These are phyloP conservation scores for Nasonia vitripennis DNA, from an alignment of 1,140 invertebrate genomes.

Conservation along the genomic window DNA sequence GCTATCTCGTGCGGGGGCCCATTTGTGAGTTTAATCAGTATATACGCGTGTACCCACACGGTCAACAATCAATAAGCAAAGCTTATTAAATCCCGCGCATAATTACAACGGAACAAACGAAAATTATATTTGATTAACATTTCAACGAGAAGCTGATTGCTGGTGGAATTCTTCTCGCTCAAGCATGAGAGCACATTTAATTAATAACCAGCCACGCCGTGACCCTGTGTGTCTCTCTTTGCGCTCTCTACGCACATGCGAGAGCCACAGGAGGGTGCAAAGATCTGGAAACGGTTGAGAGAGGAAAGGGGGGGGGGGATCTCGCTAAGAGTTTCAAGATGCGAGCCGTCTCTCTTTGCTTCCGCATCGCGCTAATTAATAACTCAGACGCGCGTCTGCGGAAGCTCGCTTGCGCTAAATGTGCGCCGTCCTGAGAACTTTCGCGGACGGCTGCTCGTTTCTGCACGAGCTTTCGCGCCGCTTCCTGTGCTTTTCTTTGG, in stretches of 20 bases:
- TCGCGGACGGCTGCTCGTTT: neutral
- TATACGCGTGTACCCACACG: neutral
- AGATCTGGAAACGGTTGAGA: conserved; percentile 13
- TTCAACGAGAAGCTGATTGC: neutral
- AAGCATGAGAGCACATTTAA: conserved; percentile 57
- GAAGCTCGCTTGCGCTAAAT: neutral
- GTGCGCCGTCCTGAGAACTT: neutral
- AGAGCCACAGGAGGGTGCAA: neutral
- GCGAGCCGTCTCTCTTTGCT: neutral
- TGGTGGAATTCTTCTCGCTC: conserved; percentile 6
- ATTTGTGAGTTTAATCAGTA: neutral
- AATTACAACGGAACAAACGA: conserved; percentile 9
- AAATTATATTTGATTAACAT: conserved; percentile 40
- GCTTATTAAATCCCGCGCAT: neutral
- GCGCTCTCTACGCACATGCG: neutral
- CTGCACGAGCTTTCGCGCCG: neutral
- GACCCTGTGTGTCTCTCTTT: neutral
- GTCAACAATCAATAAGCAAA: neutral
- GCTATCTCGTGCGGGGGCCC: neutral
- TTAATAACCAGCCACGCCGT: conserved; percentile 59
- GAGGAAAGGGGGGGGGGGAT: neutral
- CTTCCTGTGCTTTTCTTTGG: neutral
- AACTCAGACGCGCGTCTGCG: neutral
- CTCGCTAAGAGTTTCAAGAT: conserved; percentile 38
- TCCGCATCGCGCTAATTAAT: conserved; percentile 29